Evolutionary conservation across 1,140 invertebrate species (phyloP).

Genomic region (Drosophila willistoni): DNA sequence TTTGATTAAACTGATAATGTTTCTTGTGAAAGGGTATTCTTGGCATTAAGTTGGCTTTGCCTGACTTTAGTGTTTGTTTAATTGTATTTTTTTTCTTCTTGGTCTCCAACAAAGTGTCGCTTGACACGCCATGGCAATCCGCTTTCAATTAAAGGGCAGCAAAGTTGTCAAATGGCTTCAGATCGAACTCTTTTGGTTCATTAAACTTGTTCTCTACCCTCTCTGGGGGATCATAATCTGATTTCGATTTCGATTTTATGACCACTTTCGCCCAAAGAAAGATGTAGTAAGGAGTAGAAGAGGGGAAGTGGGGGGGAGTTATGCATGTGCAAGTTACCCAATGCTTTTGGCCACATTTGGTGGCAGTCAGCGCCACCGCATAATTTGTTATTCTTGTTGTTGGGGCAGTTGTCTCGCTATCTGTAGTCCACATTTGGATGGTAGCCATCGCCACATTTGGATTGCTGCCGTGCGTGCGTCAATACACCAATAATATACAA

Average conservation of each 20-base stretch:
- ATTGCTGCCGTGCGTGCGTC: conserved; percentile 53
- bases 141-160: conserved; percentile 45
- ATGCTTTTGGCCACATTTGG: conserved; percentile 54
- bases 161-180: conserved; percentile 60
- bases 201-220: conserved; percentile 55
- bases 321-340: conserved; percentile 58
- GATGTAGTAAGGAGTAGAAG: neutral
- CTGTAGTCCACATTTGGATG: neutral
- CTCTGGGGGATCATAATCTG: conserved; percentile 29
- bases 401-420: conserved; percentile 17
- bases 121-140: conserved; percentile 61
- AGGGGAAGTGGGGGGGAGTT: conserved; percentile 1
- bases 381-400: conserved; percentile 76
- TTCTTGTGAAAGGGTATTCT: neutral
- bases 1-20: neutral
- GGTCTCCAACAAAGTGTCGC: conserved; percentile 63
- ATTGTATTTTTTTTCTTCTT: conserved; percentile 54
- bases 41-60: conserved; percentile 3
- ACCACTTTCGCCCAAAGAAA: conserved; percentile 56
- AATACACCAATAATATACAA: conserved; percentile 34
- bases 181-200: conserved; percentile 60
- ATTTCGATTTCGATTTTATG: conserved; percentile 60
- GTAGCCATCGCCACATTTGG: neutral
- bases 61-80: conserved; percentile 53
- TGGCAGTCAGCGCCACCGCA: conserved; percentile 57